Percentiles rank a stretch among this genome's conserved stretches.
Conservation (phyloP, 1,140 invertebrate species). For the Drosophila nigromelanica region DNA sequence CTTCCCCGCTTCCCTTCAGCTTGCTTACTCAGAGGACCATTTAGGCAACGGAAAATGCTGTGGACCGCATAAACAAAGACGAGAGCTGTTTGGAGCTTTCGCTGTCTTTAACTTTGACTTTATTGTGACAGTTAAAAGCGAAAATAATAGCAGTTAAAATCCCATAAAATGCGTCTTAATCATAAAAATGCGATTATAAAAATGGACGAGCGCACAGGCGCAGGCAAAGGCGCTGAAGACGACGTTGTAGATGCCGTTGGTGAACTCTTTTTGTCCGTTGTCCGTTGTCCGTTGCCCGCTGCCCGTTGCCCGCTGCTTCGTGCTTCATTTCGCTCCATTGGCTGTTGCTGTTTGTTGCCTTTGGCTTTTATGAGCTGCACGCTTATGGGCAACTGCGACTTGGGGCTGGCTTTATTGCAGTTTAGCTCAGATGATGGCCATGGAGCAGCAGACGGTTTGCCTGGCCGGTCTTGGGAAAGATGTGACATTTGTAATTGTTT, state of each 20-base stretch:
- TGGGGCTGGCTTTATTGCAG: conserved; percentile 65
- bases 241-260: background rate
- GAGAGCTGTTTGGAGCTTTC: conserved; percentile 65
- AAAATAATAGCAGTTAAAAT: conserved; percentile 83
- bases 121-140: conserved; percentile 83
- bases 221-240: background rate
- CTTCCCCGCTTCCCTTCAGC: background rate
- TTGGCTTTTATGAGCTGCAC: conserved; percentile 73
- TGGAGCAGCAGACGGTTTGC: background rate
- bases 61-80: conserved; percentile 67
- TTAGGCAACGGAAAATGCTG: conserved; percentile 18
- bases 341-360: conserved; percentile 60
- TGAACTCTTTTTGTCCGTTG: conserved; percentile 53
- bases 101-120: conserved; percentile 81
- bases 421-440: conserved; percentile 22
- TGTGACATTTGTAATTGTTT: conserved; percentile 74
- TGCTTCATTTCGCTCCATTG: conserved; percentile 3
- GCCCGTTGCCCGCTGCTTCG: conserved; percentile 14
- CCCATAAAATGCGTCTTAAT: conserved; percentile 82
- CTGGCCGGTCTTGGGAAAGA: conserved; percentile 6
- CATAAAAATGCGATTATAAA: conserved; percentile 83
- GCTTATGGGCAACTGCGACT: conserved; percentile 46
- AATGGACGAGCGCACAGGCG: conserved; percentile 63
- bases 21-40: conserved; percentile 1
- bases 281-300: background rate